A percentile compares a stretch with the other conserved stretches of the same genome.
Conservation (phyloP, 1,140 invertebrate genomes). For the Bombyx mori region DNA sequence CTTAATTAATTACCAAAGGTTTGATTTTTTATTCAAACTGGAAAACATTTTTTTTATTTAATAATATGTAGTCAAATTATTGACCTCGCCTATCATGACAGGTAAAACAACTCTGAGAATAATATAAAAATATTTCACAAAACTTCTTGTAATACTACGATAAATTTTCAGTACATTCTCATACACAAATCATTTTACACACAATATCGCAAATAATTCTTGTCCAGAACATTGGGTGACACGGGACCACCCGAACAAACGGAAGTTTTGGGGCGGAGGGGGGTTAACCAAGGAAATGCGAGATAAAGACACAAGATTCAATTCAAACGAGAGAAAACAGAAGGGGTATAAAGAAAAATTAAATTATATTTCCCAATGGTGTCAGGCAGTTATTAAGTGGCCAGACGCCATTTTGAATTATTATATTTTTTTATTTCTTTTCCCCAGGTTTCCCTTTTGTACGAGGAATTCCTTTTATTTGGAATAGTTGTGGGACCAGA, state of each 20-base stretch:
- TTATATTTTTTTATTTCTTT: slow-evolving; percentile 63
- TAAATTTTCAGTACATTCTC: slow-evolving; percentile 38
- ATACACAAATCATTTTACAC: slow-evolving; percentile 60
- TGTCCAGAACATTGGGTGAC: slow-evolving; percentile 57
- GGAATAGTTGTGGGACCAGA: slow-evolving; percentile 53
- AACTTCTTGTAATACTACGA: slow-evolving; percentile 22
- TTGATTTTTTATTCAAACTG: no score
- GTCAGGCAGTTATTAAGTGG: slow-evolving; percentile 73
- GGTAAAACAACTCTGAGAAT: no score
- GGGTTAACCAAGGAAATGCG: slow-evolving; percentile 40
- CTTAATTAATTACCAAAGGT: no score
- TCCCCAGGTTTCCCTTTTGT: slow-evolving; percentile 54
- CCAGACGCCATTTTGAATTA: slow-evolving; percentile 72
- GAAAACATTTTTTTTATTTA: no score
- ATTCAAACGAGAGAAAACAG: slow-evolving; percentile 22
- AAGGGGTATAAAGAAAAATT: slow-evolving; percentile 62
- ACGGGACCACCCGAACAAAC: slow-evolving; percentile 45
- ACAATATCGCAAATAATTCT: slow-evolving; percentile 62
- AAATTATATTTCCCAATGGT: slow-evolving; percentile 73
- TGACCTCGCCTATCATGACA: no score
- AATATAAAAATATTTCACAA: not conserved
- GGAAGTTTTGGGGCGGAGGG: slow-evolving; percentile 44
- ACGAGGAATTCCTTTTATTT: slow-evolving; percentile 60
- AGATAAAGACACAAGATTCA: slow-evolving; percentile 28
- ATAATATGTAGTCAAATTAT: no score